Evolutionary conservation across 2,888 invertebrate species (phyloP).

Genomic region (Patella depressa): DNA sequence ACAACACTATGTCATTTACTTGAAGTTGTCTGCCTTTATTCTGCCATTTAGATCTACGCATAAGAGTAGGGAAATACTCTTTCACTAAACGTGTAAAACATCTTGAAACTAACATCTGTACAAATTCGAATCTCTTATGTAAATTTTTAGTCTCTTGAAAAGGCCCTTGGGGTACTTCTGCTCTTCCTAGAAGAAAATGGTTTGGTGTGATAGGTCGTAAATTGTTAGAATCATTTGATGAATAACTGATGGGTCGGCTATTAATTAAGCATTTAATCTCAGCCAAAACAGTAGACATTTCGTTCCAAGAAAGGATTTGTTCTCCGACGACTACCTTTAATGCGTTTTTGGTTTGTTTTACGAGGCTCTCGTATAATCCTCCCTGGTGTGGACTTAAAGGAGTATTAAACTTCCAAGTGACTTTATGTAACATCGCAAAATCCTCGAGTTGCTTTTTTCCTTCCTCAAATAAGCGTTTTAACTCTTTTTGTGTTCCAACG

Average conservation of each 20-base stretch:
- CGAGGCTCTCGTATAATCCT: slow-evolving; percentile 24
- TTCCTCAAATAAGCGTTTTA: slow-evolving; percentile 19
- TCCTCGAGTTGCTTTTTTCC: slow-evolving; percentile 15
- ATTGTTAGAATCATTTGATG: slow-evolving; percentile 23
- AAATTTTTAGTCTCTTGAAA: slow-evolving; percentile 13
- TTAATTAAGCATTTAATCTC: slow-evolving; percentile 21
- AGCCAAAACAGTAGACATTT: slow-evolving; percentile 24
- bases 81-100: slow-evolving; percentile 22
- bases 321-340: slow-evolving; percentile 17
- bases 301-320: slow-evolving; percentile 21
- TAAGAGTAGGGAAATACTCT: slow-evolving; percentile 24
- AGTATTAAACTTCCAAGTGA: slow-evolving; percentile 19
- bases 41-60: slow-evolving; percentile 21
- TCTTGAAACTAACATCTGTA: slow-evolving; percentile 20
- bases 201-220: slow-evolving; percentile 25
- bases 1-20: slow-evolving; percentile 23
- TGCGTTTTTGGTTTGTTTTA: slow-evolving; percentile 24
- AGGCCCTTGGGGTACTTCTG: slow-evolving; percentile 21
- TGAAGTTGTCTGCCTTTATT: slow-evolving; percentile 16
- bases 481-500: slow-evolving; percentile 12
- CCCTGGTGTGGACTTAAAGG: slow-evolving; percentile 26
- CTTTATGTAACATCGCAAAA: slow-evolving; percentile 15
- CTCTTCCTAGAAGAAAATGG: slow-evolving; percentile 28
- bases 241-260: slow-evolving; percentile 26
- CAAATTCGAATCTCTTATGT: slow-evolving; percentile 26